Evolutionary conservation across 53 echinoderm and acorn worm genomes (phyloP), one percentile per base, ranked within the genome.

Genomic region (Arbacia lixula): DNA sequence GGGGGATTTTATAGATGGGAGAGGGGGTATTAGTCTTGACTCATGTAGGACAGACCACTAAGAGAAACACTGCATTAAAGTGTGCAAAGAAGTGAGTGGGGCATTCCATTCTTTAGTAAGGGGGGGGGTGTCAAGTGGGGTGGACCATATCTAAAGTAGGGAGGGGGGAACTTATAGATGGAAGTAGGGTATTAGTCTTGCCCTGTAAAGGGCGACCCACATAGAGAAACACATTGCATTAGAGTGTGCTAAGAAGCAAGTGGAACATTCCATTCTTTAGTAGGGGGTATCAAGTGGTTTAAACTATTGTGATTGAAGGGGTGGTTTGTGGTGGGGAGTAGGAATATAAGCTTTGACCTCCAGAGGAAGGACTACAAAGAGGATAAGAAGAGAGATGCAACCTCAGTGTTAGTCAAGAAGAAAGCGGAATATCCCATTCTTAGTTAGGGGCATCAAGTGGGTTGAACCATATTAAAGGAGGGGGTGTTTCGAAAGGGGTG

Each of bases 11-110:
- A n/a, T n/a, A n/a, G n/a, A n/a, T n/a, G n/a, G n/a, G n/a, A n/a
- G n/a, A n/a, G n/a, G n/a, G n/a, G n/a, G n/a, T n/a, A n/a, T n/a
- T n/a, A n/a, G n/a, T n/a, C n/a, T n/a, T n/a, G n/a, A n/a, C n/a
- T n/a, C n/a, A n/a, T n/a, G n/a, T n/a, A n/a, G 49, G 49, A 46
- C 9, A 14, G 49, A 46, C 8, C 9, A 46, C 8, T 14, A 46
- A 14, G 49, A 46, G 14, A 46, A 46, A 46, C 8, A 10, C 9
- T 46, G 49, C 49, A 46, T 14, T 46, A 14, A 46, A 46, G 24
- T 98, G 98, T 46, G 8, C 49, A 14, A 46, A 46, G 49, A 46
- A 46, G 49, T 46, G 77, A 92, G 96, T 90, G 20, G 57, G n/a
- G 0, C 21, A 37, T 46, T 46, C 9, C 9, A 10, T 14, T 46